Conservation (phyloP, 2,888 invertebrate species). For the Alviniconcha strummeri region DNA sequence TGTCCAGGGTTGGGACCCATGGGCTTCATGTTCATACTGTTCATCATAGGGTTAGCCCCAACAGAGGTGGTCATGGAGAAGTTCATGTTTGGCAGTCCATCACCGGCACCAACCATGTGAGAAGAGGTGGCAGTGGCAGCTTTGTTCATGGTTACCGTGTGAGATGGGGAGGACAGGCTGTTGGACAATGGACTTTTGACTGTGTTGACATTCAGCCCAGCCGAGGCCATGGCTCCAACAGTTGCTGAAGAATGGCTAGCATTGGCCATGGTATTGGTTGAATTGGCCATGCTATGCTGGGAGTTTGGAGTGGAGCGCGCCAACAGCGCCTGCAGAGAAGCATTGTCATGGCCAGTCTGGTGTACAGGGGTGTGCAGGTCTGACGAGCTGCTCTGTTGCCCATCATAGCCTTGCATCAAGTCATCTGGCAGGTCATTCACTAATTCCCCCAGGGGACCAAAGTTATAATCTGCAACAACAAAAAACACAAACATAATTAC, state of each 20-base stretch:
- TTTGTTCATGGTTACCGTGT: slow-evolving; percentile 48
- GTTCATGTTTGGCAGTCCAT: slow-evolving; percentile 35
- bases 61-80: slow-evolving; percentile 37
- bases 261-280: slow-evolving; percentile 53
- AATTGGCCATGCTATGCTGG: slow-evolving; percentile 75
- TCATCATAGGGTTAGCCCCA: slow-evolving; percentile 37
- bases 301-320: slow-evolving; percentile 56
- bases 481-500: background rate
- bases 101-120: slow-evolving; percentile 32
- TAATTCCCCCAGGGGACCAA: slow-evolving; percentile 48
- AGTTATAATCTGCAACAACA: slow-evolving; percentile 53
- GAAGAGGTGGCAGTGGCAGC: slow-evolving; percentile 42
- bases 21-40: slow-evolving; percentile 41
- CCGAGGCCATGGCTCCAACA: slow-evolving; percentile 43
- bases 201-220: slow-evolving; percentile 52
- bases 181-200: slow-evolving; percentile 65
- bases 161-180: slow-evolving; percentile 65
- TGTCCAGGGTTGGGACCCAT: slow-evolving; percentile 42
- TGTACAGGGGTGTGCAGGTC: slow-evolving; percentile 47
- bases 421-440: slow-evolving; percentile 69
- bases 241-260: slow-evolving; percentile 41
- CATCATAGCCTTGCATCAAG: slow-evolving; percentile 57
- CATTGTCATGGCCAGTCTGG: slow-evolving; percentile 51
- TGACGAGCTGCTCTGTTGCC: slow-evolving; percentile 57
- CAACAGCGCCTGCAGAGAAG: slow-evolving; percentile 64